Evolutionary conservation across 2,888 invertebrate genomes (phyloP).

Genomic region (Rugalucina vietnamica): DNA sequence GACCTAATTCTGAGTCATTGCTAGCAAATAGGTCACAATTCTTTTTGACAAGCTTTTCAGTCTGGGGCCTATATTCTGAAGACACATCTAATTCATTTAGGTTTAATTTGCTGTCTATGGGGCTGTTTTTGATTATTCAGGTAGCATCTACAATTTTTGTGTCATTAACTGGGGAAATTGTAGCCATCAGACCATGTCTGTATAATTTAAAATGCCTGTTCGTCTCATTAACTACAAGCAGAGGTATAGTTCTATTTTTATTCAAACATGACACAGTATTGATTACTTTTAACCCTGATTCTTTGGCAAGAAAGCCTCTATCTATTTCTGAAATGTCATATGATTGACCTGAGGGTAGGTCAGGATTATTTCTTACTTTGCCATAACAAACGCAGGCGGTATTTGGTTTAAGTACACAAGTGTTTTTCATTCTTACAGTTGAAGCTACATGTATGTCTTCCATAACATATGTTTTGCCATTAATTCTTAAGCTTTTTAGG

Average conservation of each 20-base stretch:
- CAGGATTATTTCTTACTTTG: neutral
- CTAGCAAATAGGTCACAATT: too few relatives aligned
- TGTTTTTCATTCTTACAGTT: neutral
- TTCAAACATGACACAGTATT: neutral
- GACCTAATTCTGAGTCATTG: too few relatives aligned
- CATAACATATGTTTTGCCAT: neutral
- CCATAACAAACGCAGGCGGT: neutral
- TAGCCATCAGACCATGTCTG: neutral
- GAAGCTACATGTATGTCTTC: slow-evolving; percentile 10
- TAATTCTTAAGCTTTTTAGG: neutral
- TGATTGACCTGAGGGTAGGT: neutral
- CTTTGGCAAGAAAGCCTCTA: neutral
- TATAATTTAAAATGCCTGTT: neutral
- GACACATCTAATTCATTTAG: too few relatives aligned
- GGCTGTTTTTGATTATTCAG: neutral
- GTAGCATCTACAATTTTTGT: neutral
- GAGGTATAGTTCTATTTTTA: neutral
- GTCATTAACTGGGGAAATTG: neutral
- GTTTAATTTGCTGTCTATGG: neutral
- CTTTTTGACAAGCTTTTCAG: too few relatives aligned
- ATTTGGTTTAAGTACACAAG: neutral
- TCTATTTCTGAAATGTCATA: neutral
- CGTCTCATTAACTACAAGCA: neutral
- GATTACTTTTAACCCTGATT: neutral
- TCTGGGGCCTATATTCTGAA: too few relatives aligned